Conservation (phyloP, 2,113 vertebrate genomes). For the Dascyllus trimaculatus region DNA sequence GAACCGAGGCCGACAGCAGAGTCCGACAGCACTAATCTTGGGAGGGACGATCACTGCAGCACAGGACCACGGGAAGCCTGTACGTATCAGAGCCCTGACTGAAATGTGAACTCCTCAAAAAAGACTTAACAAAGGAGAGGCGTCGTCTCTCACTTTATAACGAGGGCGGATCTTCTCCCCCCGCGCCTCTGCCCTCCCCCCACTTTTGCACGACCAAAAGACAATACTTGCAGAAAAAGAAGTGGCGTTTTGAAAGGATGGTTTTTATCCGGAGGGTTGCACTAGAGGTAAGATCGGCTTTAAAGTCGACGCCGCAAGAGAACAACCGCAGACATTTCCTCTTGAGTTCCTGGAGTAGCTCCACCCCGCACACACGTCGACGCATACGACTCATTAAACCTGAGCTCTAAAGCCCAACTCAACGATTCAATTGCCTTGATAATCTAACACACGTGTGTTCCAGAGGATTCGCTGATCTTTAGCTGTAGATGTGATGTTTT, state of each 20-base stretch:
- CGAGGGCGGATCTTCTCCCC: constrained; percentile 53
- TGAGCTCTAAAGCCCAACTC: constrained; percentile 25
- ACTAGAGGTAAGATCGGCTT: constrained; percentile 24
- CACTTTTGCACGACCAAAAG: constrained; percentile 67
- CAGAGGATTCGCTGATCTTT: constrained; percentile 36
- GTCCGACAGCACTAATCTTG: constrained; percentile 51
- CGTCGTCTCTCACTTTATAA: constrained; percentile 9
- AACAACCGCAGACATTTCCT: constrained; percentile 50
- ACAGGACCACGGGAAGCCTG: constrained; percentile 48
- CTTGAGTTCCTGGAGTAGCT: constrained; percentile 33
- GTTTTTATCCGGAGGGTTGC: constrained; percentile 40
- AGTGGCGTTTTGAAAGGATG: constrained; percentile 65
- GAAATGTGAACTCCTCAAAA: constrained; percentile 67
- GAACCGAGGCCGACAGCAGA: constrained; percentile 43
- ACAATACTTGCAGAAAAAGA: constrained; percentile 60
- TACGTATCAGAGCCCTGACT: constrained; percentile 56
- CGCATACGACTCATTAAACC: constrained; percentile 20
- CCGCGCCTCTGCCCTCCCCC: no score
- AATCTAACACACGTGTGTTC: constrained; percentile 36
- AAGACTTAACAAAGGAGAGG: constrained; percentile 43
- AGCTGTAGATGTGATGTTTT: constrained; percentile 19
- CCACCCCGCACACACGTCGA: constrained; percentile 15
- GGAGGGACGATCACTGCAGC: constrained; percentile 60
- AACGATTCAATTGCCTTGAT: constrained; percentile 44
- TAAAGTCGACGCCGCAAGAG: constrained; percentile 53